Percentiles rank a stretch among this genome's conserved stretches.
Evolutionary conservation across 2,797 vertebrate genomes (phyloP).

Genomic region (Myotis planiceps): DNA sequence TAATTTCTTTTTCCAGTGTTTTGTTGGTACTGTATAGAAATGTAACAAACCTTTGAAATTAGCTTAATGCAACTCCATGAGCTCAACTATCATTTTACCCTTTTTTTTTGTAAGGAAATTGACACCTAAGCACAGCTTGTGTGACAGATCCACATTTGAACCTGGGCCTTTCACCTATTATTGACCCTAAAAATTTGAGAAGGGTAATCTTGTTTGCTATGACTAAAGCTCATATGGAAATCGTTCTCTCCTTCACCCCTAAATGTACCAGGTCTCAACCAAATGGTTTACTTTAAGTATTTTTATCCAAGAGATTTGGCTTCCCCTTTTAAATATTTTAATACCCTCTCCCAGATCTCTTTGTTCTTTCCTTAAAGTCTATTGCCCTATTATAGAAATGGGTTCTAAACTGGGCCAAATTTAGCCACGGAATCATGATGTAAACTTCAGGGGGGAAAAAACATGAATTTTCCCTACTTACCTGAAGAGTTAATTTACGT

Average conservation of each 20-base stretch:
- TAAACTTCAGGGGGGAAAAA: background rate
- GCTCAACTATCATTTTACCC: background rate
- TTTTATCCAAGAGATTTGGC: background rate
- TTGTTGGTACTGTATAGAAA: background rate
- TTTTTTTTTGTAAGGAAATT: background rate
- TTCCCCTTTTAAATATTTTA: conserved; percentile 21
- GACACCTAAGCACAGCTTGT: background rate
- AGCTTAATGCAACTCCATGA: background rate
- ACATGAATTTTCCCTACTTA: background rate
- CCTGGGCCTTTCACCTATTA: background rate
- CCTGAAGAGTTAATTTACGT: background rate
- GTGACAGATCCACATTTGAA: background rate
- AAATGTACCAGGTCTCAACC: background rate
- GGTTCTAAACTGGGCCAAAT: background rate
- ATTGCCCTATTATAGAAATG: background rate
- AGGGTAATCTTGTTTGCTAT: background rate
- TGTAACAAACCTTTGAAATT: background rate
- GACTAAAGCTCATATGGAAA: background rate
- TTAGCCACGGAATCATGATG: background rate
- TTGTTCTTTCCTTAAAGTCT: background rate
- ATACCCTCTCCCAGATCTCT: background rate
- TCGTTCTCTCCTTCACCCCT: background rate
- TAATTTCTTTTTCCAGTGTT: background rate
- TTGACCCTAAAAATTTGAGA: background rate
- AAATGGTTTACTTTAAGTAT: background rate